These are phyloP conservation scores for Phalloptychus januarius DNA, from an alignment of 2,797 vertebrate species.

Conservation along the genomic window DNA sequence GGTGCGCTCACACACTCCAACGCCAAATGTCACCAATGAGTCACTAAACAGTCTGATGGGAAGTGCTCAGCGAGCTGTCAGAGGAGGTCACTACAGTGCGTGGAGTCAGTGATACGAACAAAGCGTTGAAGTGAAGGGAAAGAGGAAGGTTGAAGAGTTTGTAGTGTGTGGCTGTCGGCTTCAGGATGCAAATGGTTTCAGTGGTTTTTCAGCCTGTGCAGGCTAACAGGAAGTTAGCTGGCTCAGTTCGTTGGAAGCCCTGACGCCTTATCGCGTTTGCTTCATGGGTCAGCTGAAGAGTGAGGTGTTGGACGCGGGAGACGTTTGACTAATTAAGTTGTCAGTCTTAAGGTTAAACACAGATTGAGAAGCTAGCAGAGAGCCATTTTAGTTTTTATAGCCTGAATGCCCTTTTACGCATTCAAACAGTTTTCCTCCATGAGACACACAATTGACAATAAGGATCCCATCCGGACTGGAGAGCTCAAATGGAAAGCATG, in stretches of 20 bases:
- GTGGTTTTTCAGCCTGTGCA: slow-evolving; percentile 50
- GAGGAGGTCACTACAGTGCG: slow-evolving; percentile 33
- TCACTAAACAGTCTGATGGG: slow-evolving; percentile 60
- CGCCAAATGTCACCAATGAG: slow-evolving; percentile 69
- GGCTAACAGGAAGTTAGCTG: slow-evolving; percentile 65
- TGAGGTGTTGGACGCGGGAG: slow-evolving; percentile 21
- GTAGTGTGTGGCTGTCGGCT: slow-evolving; percentile 39
- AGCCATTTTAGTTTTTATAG: slow-evolving; percentile 25
- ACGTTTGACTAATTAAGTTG: slow-evolving; percentile 36
- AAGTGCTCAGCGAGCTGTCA: slow-evolving; percentile 34
- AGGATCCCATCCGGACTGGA: slow-evolving; percentile 1
- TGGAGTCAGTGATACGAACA: slow-evolving; percentile 33
- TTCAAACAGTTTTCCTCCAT: slow-evolving; percentile 21
- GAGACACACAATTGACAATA: slow-evolving; percentile 22
- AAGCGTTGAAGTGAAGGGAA: slow-evolving; percentile 42
- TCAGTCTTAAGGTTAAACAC: slow-evolving; percentile 44
- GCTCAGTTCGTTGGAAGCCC: slow-evolving; percentile 36
- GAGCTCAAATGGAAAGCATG: slow-evolving; percentile 21
- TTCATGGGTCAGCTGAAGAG: slow-evolving; percentile 32
- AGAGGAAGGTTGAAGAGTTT: slow-evolving; percentile 41
- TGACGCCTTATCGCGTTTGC: slow-evolving; percentile 13
- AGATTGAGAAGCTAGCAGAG: slow-evolving; percentile 29
- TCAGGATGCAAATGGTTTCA: slow-evolving; percentile 64
- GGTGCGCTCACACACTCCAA: slow-evolving; percentile 8
- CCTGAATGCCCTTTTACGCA: slow-evolving; percentile 35